Base-by-base conservation (phyloP, 2,888 invertebrate genomes). In the Resseliella maxima region DNA sequence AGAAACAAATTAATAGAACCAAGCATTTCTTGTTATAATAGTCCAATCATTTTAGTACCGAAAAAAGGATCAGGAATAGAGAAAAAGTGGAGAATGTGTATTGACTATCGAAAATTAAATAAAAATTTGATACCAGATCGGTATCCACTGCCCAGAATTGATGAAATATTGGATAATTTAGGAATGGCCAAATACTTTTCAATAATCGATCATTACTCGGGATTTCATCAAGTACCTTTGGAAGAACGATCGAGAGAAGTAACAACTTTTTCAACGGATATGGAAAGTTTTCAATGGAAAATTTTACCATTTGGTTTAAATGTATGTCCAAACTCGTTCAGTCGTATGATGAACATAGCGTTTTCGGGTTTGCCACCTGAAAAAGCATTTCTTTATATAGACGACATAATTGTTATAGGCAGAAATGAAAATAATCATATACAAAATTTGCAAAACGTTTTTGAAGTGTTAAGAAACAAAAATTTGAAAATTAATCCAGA, bases 311-410 rank as follows among this genome's bases (percentile, higher is more conserved):
- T 88, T 86, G 88, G 88, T 10, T 86, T 88, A 24, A 87, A 87
- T 24, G 87, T 88, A 0, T 87, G 88, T 45, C 88, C 88, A 21
- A 88, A 88, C 81, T 88, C 88, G 64, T 89, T 89, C 83, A 87
- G 87, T 85, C 36, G 88, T 81, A 88, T 89, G 88, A 88, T 89
- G 89, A 83, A 87, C 0, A 83, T 88, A 1, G 88, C 88, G 10
- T 88, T 88, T 86, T 86, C 88, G 21, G 87, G 88, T 1, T 12
- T 87, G 24, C 85, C 86, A n/a, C 88, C 87, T 1, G 87, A 87
- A 86, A 86, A 87, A 87, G 87, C 87, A 86, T 88, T 88, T 59
- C 45, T 88, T 27, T 88, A 88, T 50, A 88, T 88, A 87, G 88
- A 88, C 86, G 88, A 88, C 87, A 85, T 88, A 21, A 87, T 88